Conservation (phyloP, 2,797 vertebrate genomes). For the Oreochromis mossambicus region DNA sequence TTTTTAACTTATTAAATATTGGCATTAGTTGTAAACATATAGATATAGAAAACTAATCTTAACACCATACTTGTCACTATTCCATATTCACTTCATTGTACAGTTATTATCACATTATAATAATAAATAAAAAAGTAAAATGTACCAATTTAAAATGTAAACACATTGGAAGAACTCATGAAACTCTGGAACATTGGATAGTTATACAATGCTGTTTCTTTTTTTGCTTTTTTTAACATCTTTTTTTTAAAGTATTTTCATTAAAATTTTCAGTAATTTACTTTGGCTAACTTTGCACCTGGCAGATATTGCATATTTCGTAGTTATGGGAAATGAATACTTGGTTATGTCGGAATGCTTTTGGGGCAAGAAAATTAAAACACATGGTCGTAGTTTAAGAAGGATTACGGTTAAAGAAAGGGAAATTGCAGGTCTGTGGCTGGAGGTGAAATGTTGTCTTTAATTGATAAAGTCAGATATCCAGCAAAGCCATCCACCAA, state of each 20-base stretch:
- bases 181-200: not conserved
- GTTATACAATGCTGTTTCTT: too few relatives aligned
- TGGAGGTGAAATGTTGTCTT: not conserved
- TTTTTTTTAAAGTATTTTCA: not conserved
- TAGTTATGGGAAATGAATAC: not conserved
- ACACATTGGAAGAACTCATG: not conserved
- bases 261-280: not conserved
- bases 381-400: not conserved
- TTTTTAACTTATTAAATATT: not conserved
- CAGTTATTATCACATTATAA: not conserved
- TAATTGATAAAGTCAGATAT: not conserved
- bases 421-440: not conserved
- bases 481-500: not conserved
- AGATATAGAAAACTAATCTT: not conserved
- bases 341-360: not conserved
- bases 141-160: not conserved
- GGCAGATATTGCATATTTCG: not conserved
- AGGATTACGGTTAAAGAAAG: not conserved
- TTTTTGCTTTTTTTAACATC: not conserved
- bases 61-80: not conserved
- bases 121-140: not conserved
- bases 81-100: not conserved
- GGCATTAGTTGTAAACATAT: not conserved
- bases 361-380: not conserved
- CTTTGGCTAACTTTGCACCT: not conserved